Evolutionary conservation across 2,888 invertebrate species (phyloP).

Genomic region (Mythimna vitellina): DNA sequence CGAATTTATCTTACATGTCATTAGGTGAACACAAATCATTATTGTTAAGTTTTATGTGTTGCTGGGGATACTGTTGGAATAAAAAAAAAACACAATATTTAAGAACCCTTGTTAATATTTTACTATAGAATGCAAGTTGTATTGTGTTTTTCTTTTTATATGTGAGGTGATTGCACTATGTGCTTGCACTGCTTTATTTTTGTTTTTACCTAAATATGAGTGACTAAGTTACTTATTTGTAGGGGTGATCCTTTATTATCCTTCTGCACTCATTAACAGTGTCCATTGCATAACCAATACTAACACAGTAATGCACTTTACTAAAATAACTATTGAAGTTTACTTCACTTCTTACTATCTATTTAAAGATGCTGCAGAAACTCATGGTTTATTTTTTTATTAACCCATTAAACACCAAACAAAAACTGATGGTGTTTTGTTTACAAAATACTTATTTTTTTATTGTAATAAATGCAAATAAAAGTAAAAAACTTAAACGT

Average conservation of each 20-base stretch:
- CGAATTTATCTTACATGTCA: background rate
- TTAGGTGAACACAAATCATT: slow-evolving; percentile 4
- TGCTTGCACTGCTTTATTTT: slow-evolving; percentile 66
- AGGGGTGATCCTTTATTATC: background rate
- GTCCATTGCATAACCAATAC: background rate
- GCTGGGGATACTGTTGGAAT: slow-evolving; percentile 74
- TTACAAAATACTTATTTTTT: background rate
- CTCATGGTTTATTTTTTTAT: background rate
- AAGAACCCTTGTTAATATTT: background rate
- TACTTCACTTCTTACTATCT: slow-evolving; percentile 1
- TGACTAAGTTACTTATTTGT: background rate
- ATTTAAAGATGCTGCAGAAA: background rate
- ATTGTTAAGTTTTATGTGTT: slow-evolving; percentile 48
- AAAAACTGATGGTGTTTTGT: too few species aligned
- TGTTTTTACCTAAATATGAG: background rate
- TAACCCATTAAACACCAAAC: too few species aligned
- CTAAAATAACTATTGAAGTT: background rate
- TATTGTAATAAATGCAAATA: too few species aligned
- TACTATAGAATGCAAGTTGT: background rate
- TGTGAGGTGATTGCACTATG: slow-evolving; percentile 68
- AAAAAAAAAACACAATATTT: slow-evolving; percentile 66
- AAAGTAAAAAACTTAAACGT: too few species aligned
- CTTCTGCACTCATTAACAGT: background rate
- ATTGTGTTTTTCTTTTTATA: slow-evolving; percentile 67
- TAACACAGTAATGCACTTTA: background rate